A percentile compares a stretch with the other conserved stretches of the same genome.
phyloP scores from a whole-genome alignment of 37 sponge, comb jelly and placozoan genomes.

The Mnemiopsis leidyi region DNA sequence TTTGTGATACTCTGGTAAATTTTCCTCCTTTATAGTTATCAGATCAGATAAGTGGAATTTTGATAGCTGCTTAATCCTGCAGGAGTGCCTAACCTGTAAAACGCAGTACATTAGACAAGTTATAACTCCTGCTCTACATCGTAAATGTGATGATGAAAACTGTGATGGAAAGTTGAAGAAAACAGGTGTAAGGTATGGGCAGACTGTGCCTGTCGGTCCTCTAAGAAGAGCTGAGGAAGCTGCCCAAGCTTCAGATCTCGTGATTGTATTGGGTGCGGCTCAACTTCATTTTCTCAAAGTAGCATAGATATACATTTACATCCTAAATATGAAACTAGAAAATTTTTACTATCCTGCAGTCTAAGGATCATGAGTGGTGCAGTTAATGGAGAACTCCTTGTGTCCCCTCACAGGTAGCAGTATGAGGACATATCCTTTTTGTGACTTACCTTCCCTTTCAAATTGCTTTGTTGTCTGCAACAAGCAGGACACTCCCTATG shows the following conservation, averaged over 20 bases:
- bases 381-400: too few species aligned
- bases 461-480: constrained; percentile 43
- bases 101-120: constrained; percentile 21
- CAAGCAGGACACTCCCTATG: constrained; percentile 54
- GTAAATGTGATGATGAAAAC: constrained; percentile 27
- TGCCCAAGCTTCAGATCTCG: constrained; percentile 65
- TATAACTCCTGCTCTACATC: constrained; percentile 56
- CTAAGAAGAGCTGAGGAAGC: constrained; percentile 53
- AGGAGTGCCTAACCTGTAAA: constrained; percentile 65
- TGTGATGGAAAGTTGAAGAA: constrained; percentile 66
- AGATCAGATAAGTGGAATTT: too few species aligned
- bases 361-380: too few species aligned
- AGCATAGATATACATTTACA: too few species aligned
- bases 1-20: too few species aligned
- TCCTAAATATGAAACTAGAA: too few species aligned
- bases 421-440: constrained; percentile 65
- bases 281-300: too few species aligned
- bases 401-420: constrained; percentile 42
- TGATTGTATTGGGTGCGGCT: constrained; percentile 65
- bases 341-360: too few species aligned
- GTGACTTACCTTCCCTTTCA: constrained; percentile 65
- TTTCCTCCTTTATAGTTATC: too few species aligned
- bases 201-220: constrained; percentile 58
- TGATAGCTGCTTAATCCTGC: too few species aligned
- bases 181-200: constrained; percentile 66